Evolutionary conservation across 1,140 invertebrate species (phyloP), one percentile per base, ranked within the genome.

Genomic region (Cydia fagiglandana): DNA sequence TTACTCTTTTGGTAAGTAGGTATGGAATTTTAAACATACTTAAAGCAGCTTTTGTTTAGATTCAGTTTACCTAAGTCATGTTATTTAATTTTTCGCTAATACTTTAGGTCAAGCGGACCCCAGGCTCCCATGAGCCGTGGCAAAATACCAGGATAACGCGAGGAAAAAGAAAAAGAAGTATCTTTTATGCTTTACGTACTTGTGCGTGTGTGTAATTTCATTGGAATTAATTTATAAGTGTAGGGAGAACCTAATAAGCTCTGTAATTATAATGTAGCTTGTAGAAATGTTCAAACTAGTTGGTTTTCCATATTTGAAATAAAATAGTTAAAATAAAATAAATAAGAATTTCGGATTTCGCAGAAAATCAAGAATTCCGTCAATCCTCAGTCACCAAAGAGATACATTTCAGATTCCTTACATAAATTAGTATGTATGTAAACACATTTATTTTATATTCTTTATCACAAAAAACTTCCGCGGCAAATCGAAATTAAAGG

Each of bases 371-470:
- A 9, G 9, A 61, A 61, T 24, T 24, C 17, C 10, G 3, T 24
- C 20, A 12, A 61, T n/a, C n/a, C 50, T n/a, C 15, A 17, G 50
- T n/a, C 12, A 53, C 4, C 13, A 53, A 53, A 53, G 12, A 53
- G n/a, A 6, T 17, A 53, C 20, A 56, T 50, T 61, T 9, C 56
- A 24, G 17, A 61, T 61, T 61, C 56, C 56, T 24, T 61, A 61
- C n/a, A n/a, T 12, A 61, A 61, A 61, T 61, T 10, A 61, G 20
- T 24, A 61, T 9, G 56, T 24, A 61, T 61, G 17, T 61, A 61
- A 61, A 20, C 15, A 61, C 56, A 24, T 24, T 61, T 61, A 61
- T 61, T 24, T 61, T 61, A 61, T 24, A 24, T 61, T 61, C 56
- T 61, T 61, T 24, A 24, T 12, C 56, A 24, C 7, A 61, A 61